Conservation (phyloP, 1,140 invertebrate species). For the Dicyema japonicum region DNA sequence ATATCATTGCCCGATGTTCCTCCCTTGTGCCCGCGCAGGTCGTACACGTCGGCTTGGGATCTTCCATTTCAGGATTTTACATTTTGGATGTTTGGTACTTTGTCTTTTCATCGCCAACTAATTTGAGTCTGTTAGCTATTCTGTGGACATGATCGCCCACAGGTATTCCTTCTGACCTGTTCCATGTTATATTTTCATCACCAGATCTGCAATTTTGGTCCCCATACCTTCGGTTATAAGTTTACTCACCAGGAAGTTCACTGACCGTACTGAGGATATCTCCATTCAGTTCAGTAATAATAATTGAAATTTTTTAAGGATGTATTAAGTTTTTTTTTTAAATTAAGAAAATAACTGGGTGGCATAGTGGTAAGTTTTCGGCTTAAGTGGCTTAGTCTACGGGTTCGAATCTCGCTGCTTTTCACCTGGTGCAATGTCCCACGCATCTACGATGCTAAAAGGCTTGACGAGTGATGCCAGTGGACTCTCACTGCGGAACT, state of each 20-base stretch:
- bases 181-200: slow-evolving; percentile 72
- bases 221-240: slow-evolving; percentile 34
- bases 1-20: too few relatives aligned
- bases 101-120: slow-evolving; percentile 38
- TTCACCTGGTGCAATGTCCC: too few relatives aligned
- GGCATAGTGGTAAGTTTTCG: slow-evolving; percentile 39
- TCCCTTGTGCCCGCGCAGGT: too few relatives aligned
- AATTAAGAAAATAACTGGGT: slow-evolving; percentile 23
- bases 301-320: slow-evolving; percentile 45
- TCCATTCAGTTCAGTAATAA: slow-evolving; percentile 40
- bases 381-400: slow-evolving; percentile 43
- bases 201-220: slow-evolving; percentile 82
- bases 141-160: slow-evolving; percentile 89
- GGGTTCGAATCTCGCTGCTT: slow-evolving; percentile 55
- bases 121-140: slow-evolving; percentile 53
- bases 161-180: slow-evolving; percentile 42
- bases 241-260: slow-evolving; percentile 28
- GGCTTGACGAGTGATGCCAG: too few relatives aligned
- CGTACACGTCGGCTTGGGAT: too few relatives aligned
- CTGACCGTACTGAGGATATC: slow-evolving; percentile 55
- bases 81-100: slow-evolving; percentile 48
- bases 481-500: too few relatives aligned
- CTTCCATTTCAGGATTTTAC: slow-evolving; percentile 48
- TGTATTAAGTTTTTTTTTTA: slow-evolving; percentile 55
- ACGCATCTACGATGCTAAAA: too few relatives aligned